Evolutionary conservation across 2,888 invertebrate genomes (phyloP), one percentile per base, ranked within the genome.

Genomic region (Dugesia japonica): DNA sequence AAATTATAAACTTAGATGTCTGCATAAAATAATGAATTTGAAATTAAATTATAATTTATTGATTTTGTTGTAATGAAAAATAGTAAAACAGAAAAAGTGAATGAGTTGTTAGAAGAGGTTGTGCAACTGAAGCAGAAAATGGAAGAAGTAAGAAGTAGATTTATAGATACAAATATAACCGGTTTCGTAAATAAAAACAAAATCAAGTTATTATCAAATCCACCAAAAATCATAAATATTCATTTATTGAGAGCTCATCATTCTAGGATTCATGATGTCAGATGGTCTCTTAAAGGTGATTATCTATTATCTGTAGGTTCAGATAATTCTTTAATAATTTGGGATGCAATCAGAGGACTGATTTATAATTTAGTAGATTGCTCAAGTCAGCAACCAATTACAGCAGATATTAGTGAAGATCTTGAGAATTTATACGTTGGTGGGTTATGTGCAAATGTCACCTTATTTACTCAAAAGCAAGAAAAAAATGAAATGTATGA

Each of bases 261-360:
- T 75, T 42, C 56, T 4, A 42, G 71, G 73, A 71, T 75, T 20
- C 75, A 75, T 71, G 75, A 75, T 71, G 28, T 75, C 13, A 26
- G 33, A 42, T 75, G 75, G 75, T 42, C 75, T 4, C n/a, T 27
- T 17, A 42, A 75, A 26, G 75, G 42, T 26, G 27, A 27, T 42
- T 26, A 42, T n/a, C 56, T 75, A 4, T 15, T 75, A 4, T 75
- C 75, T 27, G 75, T 75, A 7, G 75, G 56, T 4, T 26, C 42
- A 1, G 75, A 75, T 42, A 75, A 75, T 73, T 75, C 42, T 71
- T 38, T 75, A 26, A 42, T 75, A 26, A 42, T 75, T n/a, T 75
- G 75, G 75, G 75, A 33, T 33, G 75, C 42, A 17, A 75, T 27
- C 4, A 42, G 27, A 26, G 75, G 75, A 4, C 28, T 71, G 1